Conservation (phyloP, 2,797 vertebrate genomes). For the Enteromius mattozi region DNA sequence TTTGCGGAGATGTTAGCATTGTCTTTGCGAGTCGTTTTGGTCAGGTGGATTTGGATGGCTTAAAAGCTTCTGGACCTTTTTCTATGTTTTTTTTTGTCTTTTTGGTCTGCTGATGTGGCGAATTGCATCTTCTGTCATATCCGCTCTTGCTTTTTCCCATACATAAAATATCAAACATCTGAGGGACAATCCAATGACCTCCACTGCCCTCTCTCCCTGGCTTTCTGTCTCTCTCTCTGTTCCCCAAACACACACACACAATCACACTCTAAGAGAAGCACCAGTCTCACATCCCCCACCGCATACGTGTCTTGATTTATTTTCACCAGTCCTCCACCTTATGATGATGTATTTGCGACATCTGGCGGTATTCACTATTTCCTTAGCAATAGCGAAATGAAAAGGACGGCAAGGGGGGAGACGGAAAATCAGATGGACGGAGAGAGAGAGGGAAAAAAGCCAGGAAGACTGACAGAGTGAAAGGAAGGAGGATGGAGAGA, state of each 20-base stretch:
- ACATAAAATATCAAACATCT: slow-evolving; percentile 97
- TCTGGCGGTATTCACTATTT: slow-evolving; percentile 92
- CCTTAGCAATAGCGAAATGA: slow-evolving; percentile 75
- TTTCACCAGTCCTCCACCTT: slow-evolving; percentile 85
- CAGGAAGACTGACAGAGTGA: slow-evolving; percentile 47
- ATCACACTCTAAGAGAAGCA: slow-evolving; percentile 55
- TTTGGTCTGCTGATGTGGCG: slow-evolving; percentile 76
- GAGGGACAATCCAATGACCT: slow-evolving; percentile 98
- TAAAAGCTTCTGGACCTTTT: slow-evolving; percentile 64
- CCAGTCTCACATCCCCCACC: slow-evolving; percentile 84
- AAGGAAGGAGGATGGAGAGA: slow-evolving; percentile 22
- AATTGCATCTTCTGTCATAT: slow-evolving; percentile 89
- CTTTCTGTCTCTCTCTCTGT: slow-evolving; percentile 67
- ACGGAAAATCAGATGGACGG: slow-evolving; percentile 53
- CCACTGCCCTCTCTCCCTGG: slow-evolving; percentile 89
- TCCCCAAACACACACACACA: slow-evolving; percentile 68
- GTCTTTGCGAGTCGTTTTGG: slow-evolving; percentile 25
- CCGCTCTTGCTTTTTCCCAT: slow-evolving; percentile 84
- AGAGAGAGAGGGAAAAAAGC: slow-evolving; percentile 37
- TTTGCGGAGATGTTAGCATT: slow-evolving; percentile 54
- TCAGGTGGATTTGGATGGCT: slow-evolving; percentile 42
- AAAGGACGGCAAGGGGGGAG: slow-evolving; percentile 39
- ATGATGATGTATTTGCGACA: slow-evolving; percentile 99
- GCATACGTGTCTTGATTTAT: slow-evolving; percentile 88
- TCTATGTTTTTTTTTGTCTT: slow-evolving; percentile 69